Evolutionary conservation across 1,140 invertebrate species (phyloP), one percentile per base, ranked within the genome.

Genomic region (Mamestra configurata): DNA sequence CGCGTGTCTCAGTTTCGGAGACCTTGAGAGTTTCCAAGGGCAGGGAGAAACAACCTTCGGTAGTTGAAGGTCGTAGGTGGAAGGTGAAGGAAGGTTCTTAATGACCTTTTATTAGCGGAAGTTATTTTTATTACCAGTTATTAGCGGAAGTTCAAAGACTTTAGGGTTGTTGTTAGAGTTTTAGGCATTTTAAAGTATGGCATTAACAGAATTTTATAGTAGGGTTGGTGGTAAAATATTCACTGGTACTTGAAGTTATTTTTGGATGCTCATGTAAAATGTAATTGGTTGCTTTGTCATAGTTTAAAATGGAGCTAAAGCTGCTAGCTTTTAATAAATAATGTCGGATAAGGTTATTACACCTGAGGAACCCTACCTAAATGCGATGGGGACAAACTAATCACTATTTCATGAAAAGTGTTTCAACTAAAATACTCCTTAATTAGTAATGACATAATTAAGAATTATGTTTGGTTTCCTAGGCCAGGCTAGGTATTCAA

Each of bases 1-100:
- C 31, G 43, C 66, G 55, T 61, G 72, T 49, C 5, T 49, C 43
- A 49, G 15, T 61, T 59, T 72, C 11, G 20, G 6, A 27, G 72
- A 57, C 72, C 72, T 75, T 61, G 37, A 61, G 22, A 46, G 1
- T 18, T 11, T 75, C 13, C 72, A 75, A 61, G 72, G 72, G 18
- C 22, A 71, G 46, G 46, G 18, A 18, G n/a, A 20, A 57, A 24
- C 20, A 24, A 53, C 46, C 22, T 13, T 46, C 37, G n/a, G 7
- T 53, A 11, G 68, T 53, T 35, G 24, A 35, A 37, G 70, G 70
- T 49, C 43, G 20, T 7, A 68, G 40, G 51, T 49, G 24, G 22
- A n/a, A 31, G 35, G 15, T 35, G 27, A 72, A 72, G 22, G 7
- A 35, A 64, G n/a, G 20, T 35, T 72, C 20, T 5, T 70, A 70